A percentile compares a stretch with the other conserved stretches of the same genome.
Conservation (phyloP, 2,113 vertebrate species). For the Syngnathus floridae region DNA sequence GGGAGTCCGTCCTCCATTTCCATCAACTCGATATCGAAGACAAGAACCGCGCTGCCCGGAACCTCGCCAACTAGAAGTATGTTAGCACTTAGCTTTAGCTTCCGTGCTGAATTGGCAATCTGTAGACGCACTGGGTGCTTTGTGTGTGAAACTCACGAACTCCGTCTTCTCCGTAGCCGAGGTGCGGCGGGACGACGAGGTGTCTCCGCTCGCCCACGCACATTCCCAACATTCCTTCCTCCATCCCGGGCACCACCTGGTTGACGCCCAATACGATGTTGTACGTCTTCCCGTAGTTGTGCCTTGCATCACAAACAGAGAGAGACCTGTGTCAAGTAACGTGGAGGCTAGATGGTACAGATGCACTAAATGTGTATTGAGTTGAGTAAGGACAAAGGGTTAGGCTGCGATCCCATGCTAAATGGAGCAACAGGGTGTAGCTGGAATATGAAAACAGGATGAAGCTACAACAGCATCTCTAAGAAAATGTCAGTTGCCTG, state of each 20-base stretch:
- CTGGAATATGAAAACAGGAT: no score
- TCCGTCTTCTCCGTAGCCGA: slow-evolving; percentile 91
- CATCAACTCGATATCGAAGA: slow-evolving; percentile 87
- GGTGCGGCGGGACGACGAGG: slow-evolving; percentile 84
- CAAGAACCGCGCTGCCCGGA: slow-evolving; percentile 88
- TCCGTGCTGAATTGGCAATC: not conserved
- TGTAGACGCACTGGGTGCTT: not conserved
- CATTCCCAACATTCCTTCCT: slow-evolving; percentile 88
- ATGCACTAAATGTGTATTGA: no score
- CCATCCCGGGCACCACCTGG: slow-evolving; percentile 92
- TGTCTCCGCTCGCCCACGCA: slow-evolving; percentile 88
- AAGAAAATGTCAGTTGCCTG: no score
- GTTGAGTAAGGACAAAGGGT: no score
- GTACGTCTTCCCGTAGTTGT: slow-evolving; percentile 90
- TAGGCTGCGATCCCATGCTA: no score
- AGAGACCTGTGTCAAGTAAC: not conserved
- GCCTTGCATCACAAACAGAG: slow-evolving; percentile 57
- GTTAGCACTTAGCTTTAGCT: slow-evolving; percentile 14
- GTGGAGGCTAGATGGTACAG: no score
- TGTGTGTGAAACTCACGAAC: slow-evolving; percentile 76
- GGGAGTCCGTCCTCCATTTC: slow-evolving; percentile 89
- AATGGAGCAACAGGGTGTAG: no score
- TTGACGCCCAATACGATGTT: slow-evolving; percentile 90
- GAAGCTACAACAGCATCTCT: no score
- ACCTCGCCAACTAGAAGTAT: slow-evolving; percentile 82